Evolutionary conservation across 2,888 invertebrate genomes (phyloP).

Genomic region (Ecliptopera silaceata): DNA sequence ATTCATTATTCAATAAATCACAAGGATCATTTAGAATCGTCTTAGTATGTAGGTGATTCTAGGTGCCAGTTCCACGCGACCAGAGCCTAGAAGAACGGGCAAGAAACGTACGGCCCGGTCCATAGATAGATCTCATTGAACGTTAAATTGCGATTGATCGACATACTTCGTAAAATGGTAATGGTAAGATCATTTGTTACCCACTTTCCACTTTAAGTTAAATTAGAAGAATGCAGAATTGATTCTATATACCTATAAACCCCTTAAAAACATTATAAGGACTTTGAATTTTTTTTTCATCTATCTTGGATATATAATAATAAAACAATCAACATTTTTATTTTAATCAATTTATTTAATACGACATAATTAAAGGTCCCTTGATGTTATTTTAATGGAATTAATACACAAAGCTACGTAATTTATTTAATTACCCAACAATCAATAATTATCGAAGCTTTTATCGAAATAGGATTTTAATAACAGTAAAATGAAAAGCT

Average conservation of each 20-base stretch:
- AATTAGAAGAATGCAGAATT: conserved; percentile 31
- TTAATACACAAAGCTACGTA: conserved; percentile 22
- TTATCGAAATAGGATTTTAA: conserved; percentile 69
- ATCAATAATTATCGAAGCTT: conserved; percentile 50
- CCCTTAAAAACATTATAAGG: too few species aligned
- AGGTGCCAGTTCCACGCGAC: too few species aligned
- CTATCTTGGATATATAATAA: too few species aligned
- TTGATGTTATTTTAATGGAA: conserved; percentile 18
- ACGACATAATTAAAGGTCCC: neutral
- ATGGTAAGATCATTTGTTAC: conserved; percentile 41
- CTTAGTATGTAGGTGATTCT: too few species aligned
- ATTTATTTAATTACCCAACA: conserved; percentile 42
- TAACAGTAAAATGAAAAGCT: conserved; percentile 65
- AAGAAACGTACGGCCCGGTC: too few species aligned
- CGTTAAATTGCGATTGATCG: conserved; percentile 46
- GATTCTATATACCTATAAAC: conserved; percentile 19
- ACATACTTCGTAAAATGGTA: conserved; percentile 45
- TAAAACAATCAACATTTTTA: too few species aligned
- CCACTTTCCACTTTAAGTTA: conserved; percentile 39
- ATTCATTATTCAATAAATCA: too few species aligned
- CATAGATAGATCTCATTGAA: conserved; percentile 28
- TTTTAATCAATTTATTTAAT: neutral
- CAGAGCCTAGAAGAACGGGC: too few species aligned
- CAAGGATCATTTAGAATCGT: too few species aligned
- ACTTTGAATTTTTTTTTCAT: too few species aligned